These are phyloP conservation scores for Ageneiosus marmoratus DNA, from an alignment of 2,113 vertebrate species.

Conservation along the genomic window DNA sequence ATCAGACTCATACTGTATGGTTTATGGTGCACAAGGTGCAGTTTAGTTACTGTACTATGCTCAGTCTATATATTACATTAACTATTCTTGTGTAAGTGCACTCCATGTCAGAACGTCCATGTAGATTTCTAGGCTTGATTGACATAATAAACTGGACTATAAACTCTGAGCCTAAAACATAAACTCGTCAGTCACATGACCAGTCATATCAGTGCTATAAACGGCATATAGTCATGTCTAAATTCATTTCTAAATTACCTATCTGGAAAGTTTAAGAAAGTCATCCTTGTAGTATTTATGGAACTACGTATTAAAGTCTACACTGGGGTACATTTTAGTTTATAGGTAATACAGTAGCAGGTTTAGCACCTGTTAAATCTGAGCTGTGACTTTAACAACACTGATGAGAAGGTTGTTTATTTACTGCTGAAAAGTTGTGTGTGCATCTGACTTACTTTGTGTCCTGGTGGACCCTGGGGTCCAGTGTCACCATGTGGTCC, in stretches of 20 bases:
- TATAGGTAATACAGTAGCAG: not conserved
- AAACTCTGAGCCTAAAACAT: not conserved
- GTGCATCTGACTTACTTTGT: constrained; percentile 73
- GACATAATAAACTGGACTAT: not conserved
- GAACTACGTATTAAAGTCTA: not conserved
- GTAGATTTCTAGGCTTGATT: not conserved
- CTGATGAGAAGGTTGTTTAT: not conserved
- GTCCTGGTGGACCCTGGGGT: constrained; percentile 79
- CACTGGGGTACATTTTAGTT: not conserved
- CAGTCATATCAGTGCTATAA: not conserved
- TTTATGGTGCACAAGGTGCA: not conserved
- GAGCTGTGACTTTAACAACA: not conserved
- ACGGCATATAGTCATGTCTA: not conserved
- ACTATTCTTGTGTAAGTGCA: not conserved
- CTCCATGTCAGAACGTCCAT: not conserved
- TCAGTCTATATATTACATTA: not conserved
- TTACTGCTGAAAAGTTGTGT: not conserved
- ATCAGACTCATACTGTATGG: not conserved
- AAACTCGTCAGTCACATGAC: not conserved
- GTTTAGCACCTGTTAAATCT: not conserved
- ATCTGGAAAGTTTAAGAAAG: not conserved
- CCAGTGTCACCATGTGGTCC: constrained; percentile 82
- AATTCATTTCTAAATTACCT: not conserved
- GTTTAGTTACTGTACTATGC: not conserved
- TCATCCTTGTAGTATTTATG: not conserved